Base-by-base conservation (phyloP, 2,797 vertebrate species). In the Myripristis jacobus region DNA sequence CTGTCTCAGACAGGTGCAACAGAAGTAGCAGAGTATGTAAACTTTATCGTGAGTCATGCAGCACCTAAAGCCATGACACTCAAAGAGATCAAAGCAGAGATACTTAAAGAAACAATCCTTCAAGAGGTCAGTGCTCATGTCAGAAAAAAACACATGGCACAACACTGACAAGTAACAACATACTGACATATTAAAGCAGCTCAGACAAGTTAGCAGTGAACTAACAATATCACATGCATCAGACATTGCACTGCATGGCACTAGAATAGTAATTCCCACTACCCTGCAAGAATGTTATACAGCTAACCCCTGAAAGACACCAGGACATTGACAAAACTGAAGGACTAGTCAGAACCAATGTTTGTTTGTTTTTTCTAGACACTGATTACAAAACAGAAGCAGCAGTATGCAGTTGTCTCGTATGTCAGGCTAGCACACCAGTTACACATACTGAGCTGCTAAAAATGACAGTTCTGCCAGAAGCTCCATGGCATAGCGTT, bases 11-110 rank as follows among this genome's bases (percentile, higher is more conserved):
- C 13, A 38, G 1, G 7, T 5, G 79, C 66, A 59, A 2, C 10
- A 2, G 82, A 82, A 21, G 73, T 81, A 7, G 73, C 54, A 18
- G 67, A 86, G 13, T 78, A 78, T 24, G 76, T 82, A 0, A 83
- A 81, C 27, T 85, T 86, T 6, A 4, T 75, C 0, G 53, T 19
- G 9, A 2, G 5, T 1, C 50, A 85, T 21, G 22, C 57, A 0
- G 69, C 64, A 53, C 61, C 66, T 0, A 72, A 83, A 38, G 75
- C 79, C 1, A 72, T 87, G 66, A 83, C 61, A 1, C 55, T 70
- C 0, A 3, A 9, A 0, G 56, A 77, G 8, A 79, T 84, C 0
- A 55, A 75, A 24, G 1, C 1, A 3, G 64, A 80, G 6, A 86
- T 53, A 8, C 44, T 56, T 0, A 85, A 69, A 24, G 74, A 87